Percentiles rank a stretch among this genome's conserved stretches.
Evolutionary conservation across 2,113 vertebrate genomes (phyloP).

Genomic region (Ploceus nigricollis): DNA sequence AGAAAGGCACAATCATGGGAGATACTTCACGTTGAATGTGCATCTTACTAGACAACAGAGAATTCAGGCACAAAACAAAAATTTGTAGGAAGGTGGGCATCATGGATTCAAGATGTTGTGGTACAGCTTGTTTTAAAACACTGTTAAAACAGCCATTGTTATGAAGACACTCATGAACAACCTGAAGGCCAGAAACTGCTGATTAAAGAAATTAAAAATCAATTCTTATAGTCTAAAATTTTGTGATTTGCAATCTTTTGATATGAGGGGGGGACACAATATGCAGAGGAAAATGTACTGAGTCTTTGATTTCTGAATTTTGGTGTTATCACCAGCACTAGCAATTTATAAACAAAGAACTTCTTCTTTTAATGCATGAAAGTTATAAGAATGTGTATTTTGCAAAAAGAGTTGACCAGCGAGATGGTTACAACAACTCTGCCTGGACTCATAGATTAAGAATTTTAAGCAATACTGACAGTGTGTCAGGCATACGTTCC

Average conservation of each 20-base stretch:
- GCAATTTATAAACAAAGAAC: not conserved
- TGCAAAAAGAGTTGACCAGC: not conserved
- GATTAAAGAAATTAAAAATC: not conserved
- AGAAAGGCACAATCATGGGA: not conserved
- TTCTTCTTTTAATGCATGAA: not conserved
- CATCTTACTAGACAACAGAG: not conserved
- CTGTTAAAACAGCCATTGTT: not conserved
- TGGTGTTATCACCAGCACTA: not conserved
- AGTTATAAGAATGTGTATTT: not conserved
- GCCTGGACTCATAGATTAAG: not conserved
- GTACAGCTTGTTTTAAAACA: not conserved
- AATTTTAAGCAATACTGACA: not conserved
- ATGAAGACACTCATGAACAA: rapidly evolving
- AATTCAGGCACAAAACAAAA: not conserved
- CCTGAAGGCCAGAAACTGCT: not conserved
- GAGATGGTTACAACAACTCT: not conserved
- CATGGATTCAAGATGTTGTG: not conserved
- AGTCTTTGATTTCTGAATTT: not conserved
- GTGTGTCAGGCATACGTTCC: not conserved
- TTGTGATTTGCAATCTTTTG: not conserved
- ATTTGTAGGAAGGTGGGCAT: not conserved
- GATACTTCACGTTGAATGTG: not conserved
- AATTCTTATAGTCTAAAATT: not conserved
- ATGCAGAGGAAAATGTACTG: not conserved
- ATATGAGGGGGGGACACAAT: not conserved